Percentiles rank a stretch among this genome's conserved stretches.
These are phyloP conservation scores for Valencia hispanica DNA, from an alignment of 2,797 vertebrate genomes.

Conservation along the genomic window DNA sequence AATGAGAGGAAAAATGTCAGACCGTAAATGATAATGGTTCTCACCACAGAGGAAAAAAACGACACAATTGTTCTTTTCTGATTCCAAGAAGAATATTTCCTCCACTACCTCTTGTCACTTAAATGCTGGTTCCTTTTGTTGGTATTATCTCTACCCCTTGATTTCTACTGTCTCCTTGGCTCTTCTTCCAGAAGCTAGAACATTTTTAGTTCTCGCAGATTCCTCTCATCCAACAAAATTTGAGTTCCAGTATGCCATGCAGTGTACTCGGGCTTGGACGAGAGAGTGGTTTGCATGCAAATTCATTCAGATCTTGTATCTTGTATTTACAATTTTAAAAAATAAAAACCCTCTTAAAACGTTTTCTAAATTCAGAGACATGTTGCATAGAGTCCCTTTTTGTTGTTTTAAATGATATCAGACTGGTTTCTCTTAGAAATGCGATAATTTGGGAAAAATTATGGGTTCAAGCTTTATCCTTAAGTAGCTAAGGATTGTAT, in stretches of 20 bases:
- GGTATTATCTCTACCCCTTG: neutral
- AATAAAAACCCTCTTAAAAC: neutral
- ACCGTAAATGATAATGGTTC: neutral
- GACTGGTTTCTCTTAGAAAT: neutral
- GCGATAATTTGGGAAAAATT: neutral
- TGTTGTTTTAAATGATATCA: neutral
- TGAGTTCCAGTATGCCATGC: neutral
- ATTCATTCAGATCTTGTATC: neutral
- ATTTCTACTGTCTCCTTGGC: neutral
- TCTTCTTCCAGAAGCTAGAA: neutral
- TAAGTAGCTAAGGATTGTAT: conserved; percentile 10
- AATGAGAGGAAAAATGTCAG: neutral
- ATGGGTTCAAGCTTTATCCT: neutral
- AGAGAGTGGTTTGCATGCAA: neutral
- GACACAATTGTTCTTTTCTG: neutral
- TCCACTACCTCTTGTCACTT: neutral
- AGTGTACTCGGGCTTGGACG: neutral
- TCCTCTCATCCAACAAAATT: neutral
- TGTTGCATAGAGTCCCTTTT: neutral
- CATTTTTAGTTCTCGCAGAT: neutral
- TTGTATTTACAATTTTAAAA: neutral
- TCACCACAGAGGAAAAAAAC: neutral
- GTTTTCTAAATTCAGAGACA: neutral
- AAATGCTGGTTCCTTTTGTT: neutral
- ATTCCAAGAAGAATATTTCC: neutral